These are phyloP conservation scores for Noctua janthe DNA, from an alignment of 2,888 invertebrate genomes.

Conservation along the genomic window DNA sequence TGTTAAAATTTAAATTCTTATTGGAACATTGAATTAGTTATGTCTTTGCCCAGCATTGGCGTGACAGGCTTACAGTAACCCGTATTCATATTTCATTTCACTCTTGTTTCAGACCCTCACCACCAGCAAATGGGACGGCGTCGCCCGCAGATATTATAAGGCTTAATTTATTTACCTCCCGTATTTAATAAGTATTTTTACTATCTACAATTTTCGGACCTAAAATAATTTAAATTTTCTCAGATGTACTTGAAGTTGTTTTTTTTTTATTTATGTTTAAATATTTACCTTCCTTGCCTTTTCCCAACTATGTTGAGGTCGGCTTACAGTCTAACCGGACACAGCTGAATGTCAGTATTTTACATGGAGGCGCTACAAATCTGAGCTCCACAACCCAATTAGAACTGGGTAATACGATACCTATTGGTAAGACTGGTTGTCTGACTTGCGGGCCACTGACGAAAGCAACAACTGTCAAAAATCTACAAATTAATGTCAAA, in stretches of 20 bases:
- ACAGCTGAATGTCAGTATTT: background rate
- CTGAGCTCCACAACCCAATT: background rate
- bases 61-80: background rate
- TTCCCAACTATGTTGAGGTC: background rate
- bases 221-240: slow-evolving; percentile 29
- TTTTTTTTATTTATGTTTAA: background rate
- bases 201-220: background rate
- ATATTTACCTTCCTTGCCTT: background rate
- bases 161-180: slow-evolving; percentile 63
- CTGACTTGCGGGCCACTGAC: no score
- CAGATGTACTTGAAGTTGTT: background rate
- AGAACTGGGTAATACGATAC: background rate
- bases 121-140: slow-evolving; percentile 67
- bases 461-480: no score
- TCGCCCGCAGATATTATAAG: slow-evolving; percentile 72
- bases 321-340: background rate
- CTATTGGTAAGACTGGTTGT: background rate
- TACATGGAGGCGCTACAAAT: background rate
- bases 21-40: no score
- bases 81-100: background rate
- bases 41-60: background rate
- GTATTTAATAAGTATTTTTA: slow-evolving; percentile 31
- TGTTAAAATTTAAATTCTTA: no score
- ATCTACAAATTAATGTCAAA: no score
- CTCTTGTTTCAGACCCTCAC: slow-evolving; percentile 72